Evolutionary conservation across 2,113 vertebrate genomes (phyloP).

Genomic region (Mellivora capensis): DNA sequence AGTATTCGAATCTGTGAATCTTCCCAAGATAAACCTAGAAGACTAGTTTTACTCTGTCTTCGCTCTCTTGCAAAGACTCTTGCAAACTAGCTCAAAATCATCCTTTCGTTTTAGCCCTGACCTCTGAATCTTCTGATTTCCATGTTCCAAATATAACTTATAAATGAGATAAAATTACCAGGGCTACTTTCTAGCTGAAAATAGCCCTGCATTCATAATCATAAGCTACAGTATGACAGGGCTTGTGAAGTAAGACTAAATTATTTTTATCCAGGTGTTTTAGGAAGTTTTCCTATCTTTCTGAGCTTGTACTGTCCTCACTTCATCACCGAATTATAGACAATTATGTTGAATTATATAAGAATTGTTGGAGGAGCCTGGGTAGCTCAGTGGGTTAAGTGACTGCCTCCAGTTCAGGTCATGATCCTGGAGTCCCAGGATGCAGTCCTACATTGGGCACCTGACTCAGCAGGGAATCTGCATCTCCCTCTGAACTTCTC

Average conservation of each 20-base stretch:
- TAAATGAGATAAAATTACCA: conserved; percentile 11
- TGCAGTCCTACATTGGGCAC: too few relatives aligned
- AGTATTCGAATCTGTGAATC: background rate
- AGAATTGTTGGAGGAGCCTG: background rate
- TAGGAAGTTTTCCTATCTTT: background rate
- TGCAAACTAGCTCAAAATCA: background rate
- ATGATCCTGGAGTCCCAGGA: background rate
- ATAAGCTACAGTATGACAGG: background rate
- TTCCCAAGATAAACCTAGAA: background rate
- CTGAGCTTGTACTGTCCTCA: background rate
- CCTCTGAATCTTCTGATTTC: background rate
- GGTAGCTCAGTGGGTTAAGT: background rate
- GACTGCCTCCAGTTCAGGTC: background rate
- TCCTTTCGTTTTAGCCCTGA: background rate
- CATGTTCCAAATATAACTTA: background rate
- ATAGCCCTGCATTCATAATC: background rate
- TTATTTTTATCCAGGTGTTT: background rate
- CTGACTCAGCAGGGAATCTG: background rate
- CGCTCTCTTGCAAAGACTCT: background rate
- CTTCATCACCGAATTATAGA: background rate
- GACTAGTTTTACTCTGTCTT: background rate
- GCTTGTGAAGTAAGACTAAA: background rate
- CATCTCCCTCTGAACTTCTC: background rate
- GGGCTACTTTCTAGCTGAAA: background rate
- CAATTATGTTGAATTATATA: background rate